Evolutionary conservation across 2,797 vertebrate species (phyloP).

Genomic region (Alcedo quadribrachys): DNA sequence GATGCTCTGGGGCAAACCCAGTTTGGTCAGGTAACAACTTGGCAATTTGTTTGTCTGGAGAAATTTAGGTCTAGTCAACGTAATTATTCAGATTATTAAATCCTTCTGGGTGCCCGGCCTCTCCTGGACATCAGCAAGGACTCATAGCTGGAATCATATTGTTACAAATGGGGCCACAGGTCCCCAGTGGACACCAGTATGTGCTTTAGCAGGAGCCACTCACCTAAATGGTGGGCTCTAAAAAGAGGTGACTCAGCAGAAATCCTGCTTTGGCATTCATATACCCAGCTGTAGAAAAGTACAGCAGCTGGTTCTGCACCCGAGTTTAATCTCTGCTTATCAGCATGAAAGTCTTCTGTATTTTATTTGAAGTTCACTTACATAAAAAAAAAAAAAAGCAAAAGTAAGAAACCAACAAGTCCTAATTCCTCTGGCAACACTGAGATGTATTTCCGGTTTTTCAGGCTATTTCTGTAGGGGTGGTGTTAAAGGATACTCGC

Average conservation of each 20-base stretch:
- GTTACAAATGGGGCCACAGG: rapidly evolving
- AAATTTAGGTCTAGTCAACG: rapidly evolving
- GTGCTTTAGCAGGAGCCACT: background rate
- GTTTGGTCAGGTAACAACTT: background rate
- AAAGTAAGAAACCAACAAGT: background rate
- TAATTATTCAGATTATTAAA: background rate
- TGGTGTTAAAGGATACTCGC: background rate
- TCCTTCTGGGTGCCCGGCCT: background rate
- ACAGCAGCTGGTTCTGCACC: background rate
- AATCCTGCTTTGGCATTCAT: background rate
- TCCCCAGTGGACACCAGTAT: rapidly evolving
- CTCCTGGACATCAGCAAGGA: background rate
- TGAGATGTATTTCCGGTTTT: constrained; percentile 19
- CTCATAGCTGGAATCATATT: rapidly evolving
- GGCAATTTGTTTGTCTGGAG: background rate
- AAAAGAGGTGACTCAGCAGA: background rate
- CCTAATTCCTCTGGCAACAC: background rate
- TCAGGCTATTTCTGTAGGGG: constrained; percentile 37
- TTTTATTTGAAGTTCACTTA: background rate
- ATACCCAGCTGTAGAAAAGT: background rate
- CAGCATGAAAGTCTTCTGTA: background rate
- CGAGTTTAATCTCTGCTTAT: background rate
- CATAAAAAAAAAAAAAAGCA: background rate
- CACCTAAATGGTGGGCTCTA: background rate
- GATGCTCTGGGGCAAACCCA: background rate